Percentiles rank a stretch among this genome's conserved stretches.
phyloP scores from a whole-genome alignment of 35 echinoderm and acorn worm genomes.

The Ophioderma brevispina region DNA sequence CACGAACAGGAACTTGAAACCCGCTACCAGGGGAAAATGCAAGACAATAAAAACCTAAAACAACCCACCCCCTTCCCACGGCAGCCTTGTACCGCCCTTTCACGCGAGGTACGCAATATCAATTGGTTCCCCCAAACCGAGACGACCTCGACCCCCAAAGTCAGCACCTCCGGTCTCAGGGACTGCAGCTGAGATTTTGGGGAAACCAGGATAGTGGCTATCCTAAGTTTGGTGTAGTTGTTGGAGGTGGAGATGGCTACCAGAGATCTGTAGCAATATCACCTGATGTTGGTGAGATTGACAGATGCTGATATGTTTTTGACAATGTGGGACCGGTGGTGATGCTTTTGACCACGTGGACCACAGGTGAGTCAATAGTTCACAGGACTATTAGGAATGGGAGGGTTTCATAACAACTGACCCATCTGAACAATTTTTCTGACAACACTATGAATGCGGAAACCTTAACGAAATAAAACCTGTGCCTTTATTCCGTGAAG shows the following conservation, averaged over 20 bases:
- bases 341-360: not conserved
- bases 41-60: too few relatives aligned
- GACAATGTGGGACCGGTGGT: not conserved
- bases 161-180: not conserved
- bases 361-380: not conserved
- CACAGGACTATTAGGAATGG: too few relatives aligned
- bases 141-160: constrained; percentile 2
- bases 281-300: constrained; percentile 20
- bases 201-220: too few relatives aligned
- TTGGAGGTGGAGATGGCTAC: not conserved
- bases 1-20: too few relatives aligned
- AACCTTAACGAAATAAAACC: too few relatives aligned
- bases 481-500: too few relatives aligned
- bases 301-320: constrained; percentile 1
- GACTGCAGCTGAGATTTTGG: not conserved
- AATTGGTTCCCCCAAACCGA: constrained; percentile 37
- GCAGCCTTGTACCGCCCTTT: constrained; percentile 1
- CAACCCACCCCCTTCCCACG: constrained; percentile 17
- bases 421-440: too few relatives aligned
- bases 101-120: constrained; percentile 12
- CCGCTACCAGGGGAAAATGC: too few relatives aligned
- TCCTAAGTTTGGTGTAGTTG: too few relatives aligned
- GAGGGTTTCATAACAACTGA: too few relatives aligned
- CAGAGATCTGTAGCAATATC: not conserved
- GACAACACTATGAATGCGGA: too few relatives aligned